phyloP scores from a whole-genome alignment of 2,888 invertebrate species.

The Scaptomyza parva region DNA sequence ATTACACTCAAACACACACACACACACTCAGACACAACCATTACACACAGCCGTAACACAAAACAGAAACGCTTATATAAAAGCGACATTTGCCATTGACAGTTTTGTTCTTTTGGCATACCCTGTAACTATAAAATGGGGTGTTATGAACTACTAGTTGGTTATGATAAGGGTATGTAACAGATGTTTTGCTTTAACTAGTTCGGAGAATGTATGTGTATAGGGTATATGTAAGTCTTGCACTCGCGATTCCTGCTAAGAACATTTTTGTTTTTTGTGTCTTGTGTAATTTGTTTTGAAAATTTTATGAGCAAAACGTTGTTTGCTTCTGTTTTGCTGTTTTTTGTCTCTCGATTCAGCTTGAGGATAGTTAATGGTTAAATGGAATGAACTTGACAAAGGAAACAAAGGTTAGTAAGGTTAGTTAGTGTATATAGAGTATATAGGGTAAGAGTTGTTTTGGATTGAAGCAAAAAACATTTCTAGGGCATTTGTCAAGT shows the following conservation, averaged over 20 bases:
- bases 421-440: no score
- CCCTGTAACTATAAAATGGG: slow-evolving; percentile 9
- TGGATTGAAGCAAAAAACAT: no score
- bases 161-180: no score
- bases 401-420: not conserved
- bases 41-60: slow-evolving; percentile 14
- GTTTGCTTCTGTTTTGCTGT: slow-evolving; percentile 1
- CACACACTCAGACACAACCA: slow-evolving; percentile 16
- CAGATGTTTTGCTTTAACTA: not conserved
- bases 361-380: slow-evolving; percentile 2
- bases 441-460: no score
- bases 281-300: slow-evolving; percentile 60
- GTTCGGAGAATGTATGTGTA: no score
- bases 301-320: slow-evolving; percentile 41
- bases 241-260: not conserved
- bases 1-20: slow-evolving; percentile 1
- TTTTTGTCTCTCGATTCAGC: slow-evolving; percentile 8
- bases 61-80: slow-evolving; percentile 24
- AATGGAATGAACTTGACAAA: not conserved
- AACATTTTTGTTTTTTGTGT: slow-evolving; percentile 17
- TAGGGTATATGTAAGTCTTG: not conserved
- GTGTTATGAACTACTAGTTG: not conserved
- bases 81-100: slow-evolving; percentile 67
- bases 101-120: slow-evolving; percentile 43
- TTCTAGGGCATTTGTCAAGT: not conserved